A percentile compares a stretch with the other conserved stretches of the same genome.
Evolutionary conservation across 2,797 vertebrate genomes (phyloP).

Genomic region (Anguilla pacifica): DNA sequence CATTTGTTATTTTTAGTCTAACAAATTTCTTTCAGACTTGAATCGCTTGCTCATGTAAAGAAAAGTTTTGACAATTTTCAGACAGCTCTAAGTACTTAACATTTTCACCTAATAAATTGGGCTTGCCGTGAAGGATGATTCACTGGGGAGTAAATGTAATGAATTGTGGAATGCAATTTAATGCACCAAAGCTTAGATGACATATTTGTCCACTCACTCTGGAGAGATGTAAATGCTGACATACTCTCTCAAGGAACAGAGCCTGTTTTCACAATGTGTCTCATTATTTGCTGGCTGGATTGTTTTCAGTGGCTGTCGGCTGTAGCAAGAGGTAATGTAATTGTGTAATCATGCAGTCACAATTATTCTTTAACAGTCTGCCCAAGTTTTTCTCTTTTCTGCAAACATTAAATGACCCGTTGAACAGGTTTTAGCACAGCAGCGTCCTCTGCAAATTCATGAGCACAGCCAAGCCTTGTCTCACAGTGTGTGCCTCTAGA

Average conservation of each 20-base stretch:
- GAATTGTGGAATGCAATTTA: constrained; percentile 5
- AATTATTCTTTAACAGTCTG: not conserved
- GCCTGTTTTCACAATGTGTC: not conserved
- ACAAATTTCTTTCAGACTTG: not conserved
- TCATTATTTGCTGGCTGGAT: not conserved
- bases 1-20: not conserved
- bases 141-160: not conserved
- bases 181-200: not conserved
- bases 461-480: not conserved
- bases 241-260: not conserved
- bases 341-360: not conserved
- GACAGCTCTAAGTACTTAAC: not conserved
- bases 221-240: not conserved
- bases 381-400: not conserved
- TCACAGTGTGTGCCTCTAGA: not conserved
- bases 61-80: not conserved
- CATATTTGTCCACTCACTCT: not conserved
- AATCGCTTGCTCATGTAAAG: not conserved
- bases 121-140: not conserved
- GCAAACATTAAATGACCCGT: not conserved
- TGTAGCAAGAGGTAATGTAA: not conserved
- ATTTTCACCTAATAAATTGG: not conserved
- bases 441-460: not conserved
- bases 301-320: not conserved
- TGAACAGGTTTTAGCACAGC: not conserved